Base-by-base conservation (phyloP, 1,140 invertebrate genomes). In the Himalopsyche phryganea region DNA sequence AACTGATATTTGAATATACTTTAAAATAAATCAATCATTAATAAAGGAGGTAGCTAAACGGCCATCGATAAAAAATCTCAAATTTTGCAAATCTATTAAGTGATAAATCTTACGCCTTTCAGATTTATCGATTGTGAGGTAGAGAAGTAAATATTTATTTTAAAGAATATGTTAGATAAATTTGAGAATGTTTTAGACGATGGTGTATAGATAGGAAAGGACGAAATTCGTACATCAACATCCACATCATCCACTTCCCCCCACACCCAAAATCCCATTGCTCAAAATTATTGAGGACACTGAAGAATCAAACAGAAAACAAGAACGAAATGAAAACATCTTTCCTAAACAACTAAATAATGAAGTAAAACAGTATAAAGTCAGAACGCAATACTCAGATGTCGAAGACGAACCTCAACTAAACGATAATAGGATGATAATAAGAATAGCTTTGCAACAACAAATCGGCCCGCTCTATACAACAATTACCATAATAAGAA, bases 381-480 rank as follows among this genome's bases (percentile, higher is more conserved):
- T 23, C 33, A 61, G 47, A 51, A 48, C 47, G 57, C 49, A 59
- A 20, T 35, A 59, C 48, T 50, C 33, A 50, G 38, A 44, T 52
- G 15, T 56, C 41, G 50, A 63, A 55, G 48, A 58, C 42, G 53
- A 63, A 47, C 53, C 46, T 56, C 48, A 17, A 17, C 7, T 45
- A 48, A 56, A 38, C n/a, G n/a, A 28, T 9, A 9, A 28, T 28
- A 28, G 9, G 3, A 28, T 3, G 23, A 28, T 28, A 9, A 58
- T 51, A 50, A 56, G 51, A 55, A 63, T 59, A 63, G 61, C 55
- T 63, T 63, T 54, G 74, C 76, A 72, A 76, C 74, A 77, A 69
- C 73, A 71, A 77, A 74, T 76, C 75, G 75, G 74, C 73, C 75
- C 69, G 69, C 66, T 76, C 74, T 77, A 58, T 61, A 50, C 38